Evolutionary conservation across 2,888 invertebrate species (phyloP), one percentile per base, ranked within the genome.

Genomic region (Unio pictorum): DNA sequence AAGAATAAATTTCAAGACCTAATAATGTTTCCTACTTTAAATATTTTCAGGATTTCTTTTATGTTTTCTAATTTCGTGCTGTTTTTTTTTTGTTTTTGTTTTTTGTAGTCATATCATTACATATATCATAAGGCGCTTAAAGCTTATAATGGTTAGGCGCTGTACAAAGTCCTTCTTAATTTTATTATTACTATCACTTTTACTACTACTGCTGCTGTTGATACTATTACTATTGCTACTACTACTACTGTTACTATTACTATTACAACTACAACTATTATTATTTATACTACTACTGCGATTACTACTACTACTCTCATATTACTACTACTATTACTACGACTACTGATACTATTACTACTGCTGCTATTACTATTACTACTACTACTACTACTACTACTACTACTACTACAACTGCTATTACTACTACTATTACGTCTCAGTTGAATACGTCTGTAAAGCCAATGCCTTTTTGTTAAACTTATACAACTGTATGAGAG

Each of bases 161-260:
- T 23, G 23, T 23, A 23, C 23, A 23, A 23, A 23, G 23, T 23
- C 23, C 23, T 23, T 23, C 23, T 23, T 23, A 23, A 23, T 23
- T 23, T 23, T 58, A 59, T 28, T 60, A 68, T 67, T 70, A 69
- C 67, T 68, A 55, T 60, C 62, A 62, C 61, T 71, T 20, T 61
- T 70, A 56, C 55, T 71, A 71, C 67, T 71, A 69, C 67, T 71
- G 69, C 67, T 68, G 69, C 61, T 71, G 62, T 55, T 71, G 69
- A 61, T 71, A 67, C 55, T 69, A 69, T 65, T 69, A 67, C 65
- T 66, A 69, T 65, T 69, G 15, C 69, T 68, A 68, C 65, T 67
- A 68, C 68, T 68, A 68, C 65, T 66, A 67, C 68, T 67, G 58
- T 58, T 68, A 69, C 66, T 67, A 60, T 59, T 69, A 69, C 69